Evolutionary conservation across 2,888 invertebrate genomes (phyloP).

Genomic region (Colostygia pectinataria): DNA sequence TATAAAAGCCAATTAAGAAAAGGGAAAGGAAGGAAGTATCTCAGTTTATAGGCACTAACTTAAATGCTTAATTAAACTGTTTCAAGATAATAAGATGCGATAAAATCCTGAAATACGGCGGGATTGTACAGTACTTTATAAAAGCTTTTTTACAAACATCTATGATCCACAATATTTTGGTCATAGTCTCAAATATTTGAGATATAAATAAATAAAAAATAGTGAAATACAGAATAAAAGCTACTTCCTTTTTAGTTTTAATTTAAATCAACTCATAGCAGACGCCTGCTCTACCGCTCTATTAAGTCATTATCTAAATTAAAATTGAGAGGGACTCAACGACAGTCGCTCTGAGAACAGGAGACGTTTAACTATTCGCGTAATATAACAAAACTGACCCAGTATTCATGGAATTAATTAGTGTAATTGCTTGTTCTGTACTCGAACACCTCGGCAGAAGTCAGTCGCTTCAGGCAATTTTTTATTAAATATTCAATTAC

Average conservation of each 20-base stretch:
- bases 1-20: conserved; percentile 17
- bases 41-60: conserved; percentile 20
- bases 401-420: conserved; percentile 23
- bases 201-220: too few relatives aligned
- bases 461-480: conserved; percentile 15
- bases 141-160: neutral
- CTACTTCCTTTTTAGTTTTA: neutral
- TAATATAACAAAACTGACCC: conserved; percentile 13
- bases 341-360: conserved; percentile 2
- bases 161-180: too few relatives aligned
- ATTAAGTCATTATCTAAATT: conserved; percentile 32
- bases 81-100: conserved; percentile 15
- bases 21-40: conserved; percentile 14
- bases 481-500: conserved; percentile 21
- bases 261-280: neutral
- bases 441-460: conserved; percentile 17
- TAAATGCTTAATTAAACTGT: conserved; percentile 17
- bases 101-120: neutral
- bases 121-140: neutral
- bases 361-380: conserved; percentile 4
- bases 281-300: conserved; percentile 8
- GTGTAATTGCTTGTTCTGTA: conserved; percentile 26
- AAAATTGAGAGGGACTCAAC: conserved; percentile 26
- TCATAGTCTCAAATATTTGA: too few relatives aligned
- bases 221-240: too few relatives aligned